Conservation (phyloP, 1,140 invertebrate species). For the Hypothenemus hampei region DNA sequence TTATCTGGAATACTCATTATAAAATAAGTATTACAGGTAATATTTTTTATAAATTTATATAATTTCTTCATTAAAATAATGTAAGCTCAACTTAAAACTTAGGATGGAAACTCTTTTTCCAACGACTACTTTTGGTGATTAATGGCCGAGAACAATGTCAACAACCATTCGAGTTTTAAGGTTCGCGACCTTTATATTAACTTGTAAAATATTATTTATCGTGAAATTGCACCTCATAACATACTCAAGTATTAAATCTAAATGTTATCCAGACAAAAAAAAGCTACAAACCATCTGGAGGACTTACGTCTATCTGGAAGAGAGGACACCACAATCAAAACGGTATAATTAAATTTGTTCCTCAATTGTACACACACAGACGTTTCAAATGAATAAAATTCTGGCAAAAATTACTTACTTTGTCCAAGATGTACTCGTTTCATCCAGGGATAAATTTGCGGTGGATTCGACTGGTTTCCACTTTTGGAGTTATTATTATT, state of each 20-base stretch:
- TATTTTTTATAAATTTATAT: no score
- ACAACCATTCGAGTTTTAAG: conserved; percentile 22
- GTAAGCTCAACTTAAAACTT: no score
- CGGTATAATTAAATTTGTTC: not conserved
- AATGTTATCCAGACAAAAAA: no score
- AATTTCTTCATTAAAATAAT: no score
- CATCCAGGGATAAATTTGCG: conserved; percentile 97
- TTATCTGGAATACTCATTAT: no score
- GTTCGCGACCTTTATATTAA: conserved; percentile 12
- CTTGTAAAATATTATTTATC: not conserved
- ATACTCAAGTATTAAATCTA: no score
- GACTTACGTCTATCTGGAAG: conserved; percentile 25
- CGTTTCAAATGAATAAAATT: not conserved
- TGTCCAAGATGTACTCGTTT: conserved; percentile 92
- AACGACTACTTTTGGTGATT: no score
- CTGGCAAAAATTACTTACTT: conserved; percentile 68
- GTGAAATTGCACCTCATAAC: not conserved
- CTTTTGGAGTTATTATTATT: conserved; percentile 51
- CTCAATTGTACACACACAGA: not conserved
- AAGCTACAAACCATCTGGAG: conserved; percentile 19
- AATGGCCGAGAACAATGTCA: conserved; percentile 25
- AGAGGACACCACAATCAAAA: conserved; percentile 11
- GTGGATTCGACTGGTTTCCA: conserved; percentile 59
- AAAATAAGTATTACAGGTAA: no score
- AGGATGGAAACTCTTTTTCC: no score